phyloP scores from a whole-genome alignment of 37 sponge, comb jelly and placozoan genomes.

The Chondrilla cf. caribensis region DNA sequence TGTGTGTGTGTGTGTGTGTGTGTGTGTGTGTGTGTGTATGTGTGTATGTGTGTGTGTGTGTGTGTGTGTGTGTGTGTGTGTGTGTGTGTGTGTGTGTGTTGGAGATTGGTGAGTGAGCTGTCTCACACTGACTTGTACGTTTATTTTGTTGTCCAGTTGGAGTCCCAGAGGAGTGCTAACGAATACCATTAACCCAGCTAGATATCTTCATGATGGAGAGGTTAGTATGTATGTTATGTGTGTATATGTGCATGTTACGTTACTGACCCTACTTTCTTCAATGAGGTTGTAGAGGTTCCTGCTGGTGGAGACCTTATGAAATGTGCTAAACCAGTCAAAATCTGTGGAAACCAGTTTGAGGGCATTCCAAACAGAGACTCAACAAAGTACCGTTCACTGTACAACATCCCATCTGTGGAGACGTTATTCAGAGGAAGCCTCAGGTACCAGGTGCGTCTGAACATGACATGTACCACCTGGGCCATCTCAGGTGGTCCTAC shows the following conservation, averaged over 20 bases:
- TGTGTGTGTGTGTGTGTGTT: no score
- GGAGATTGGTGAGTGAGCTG: no score
- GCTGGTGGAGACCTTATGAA: slow-evolving; percentile 28
- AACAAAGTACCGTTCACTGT: slow-evolving; percentile 65
- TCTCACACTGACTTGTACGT: no score
- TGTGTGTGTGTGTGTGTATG: no score
- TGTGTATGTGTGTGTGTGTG: no score
- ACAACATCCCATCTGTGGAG: slow-evolving; percentile 70
- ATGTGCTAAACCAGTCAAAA: not conserved
- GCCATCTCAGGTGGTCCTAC: no score
- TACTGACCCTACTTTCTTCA: not conserved
- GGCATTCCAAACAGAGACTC: slow-evolving; percentile 89
- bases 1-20: no score
- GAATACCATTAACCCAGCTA: slow-evolving; percentile 66
- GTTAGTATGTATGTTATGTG: slow-evolving; percentile 29
- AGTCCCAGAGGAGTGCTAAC: slow-evolving; percentile 76
- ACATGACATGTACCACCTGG: no score
- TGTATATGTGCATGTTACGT: not conserved
- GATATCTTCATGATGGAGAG: slow-evolving; percentile 75
- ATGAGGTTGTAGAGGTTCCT: slow-evolving; percentile 41
- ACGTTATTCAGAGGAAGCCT: slow-evolving; percentile 81
- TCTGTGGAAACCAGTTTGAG: slow-evolving; percentile 28
- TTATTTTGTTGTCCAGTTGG: no score
- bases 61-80: no score
- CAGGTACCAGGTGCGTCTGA: slow-evolving; percentile 83